Evolutionary conservation across 2,113 vertebrate species (phyloP).

Genomic region (Sylvietta virens): DNA sequence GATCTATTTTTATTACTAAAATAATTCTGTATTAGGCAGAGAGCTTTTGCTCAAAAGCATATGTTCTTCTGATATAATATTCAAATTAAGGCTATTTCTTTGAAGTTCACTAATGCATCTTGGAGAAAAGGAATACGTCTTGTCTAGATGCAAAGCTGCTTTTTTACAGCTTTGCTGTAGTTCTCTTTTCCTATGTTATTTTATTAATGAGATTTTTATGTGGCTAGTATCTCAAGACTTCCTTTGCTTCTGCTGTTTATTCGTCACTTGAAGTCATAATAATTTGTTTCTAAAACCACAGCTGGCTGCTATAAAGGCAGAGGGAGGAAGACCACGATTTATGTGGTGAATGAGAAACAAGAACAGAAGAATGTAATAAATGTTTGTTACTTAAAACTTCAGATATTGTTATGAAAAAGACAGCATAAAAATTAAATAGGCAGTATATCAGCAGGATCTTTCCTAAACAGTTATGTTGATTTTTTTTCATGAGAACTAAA

Average conservation of each 20-base stretch:
- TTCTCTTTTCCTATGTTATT: not conserved
- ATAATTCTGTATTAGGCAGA: not conserved
- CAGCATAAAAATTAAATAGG: constrained; percentile 40
- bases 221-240: not conserved
- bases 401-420: constrained; percentile 14
- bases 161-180: not conserved
- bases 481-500: not conserved
- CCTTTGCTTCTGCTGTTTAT: constrained; percentile 33
- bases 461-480: not conserved
- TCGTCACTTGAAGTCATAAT: constrained; percentile 27
- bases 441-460: constrained; percentile 32
- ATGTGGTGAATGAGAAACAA: constrained; percentile 4
- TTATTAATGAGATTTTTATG: constrained; percentile 25
- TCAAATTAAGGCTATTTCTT: not conserved
- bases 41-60: not conserved
- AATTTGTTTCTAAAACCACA: constrained; percentile 46
- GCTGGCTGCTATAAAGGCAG: constrained; percentile 35
- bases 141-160: not conserved
- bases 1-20: not conserved
- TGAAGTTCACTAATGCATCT: not conserved
- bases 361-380: constrained; percentile 15
- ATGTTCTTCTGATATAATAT: not conserved
- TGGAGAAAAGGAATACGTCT: not conserved
- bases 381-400: constrained; percentile 18
- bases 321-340: constrained; percentile 24